These are phyloP conservation scores for Polypterus senegalus DNA, from an alignment of 2,113 vertebrate species.

Conservation along the genomic window DNA sequence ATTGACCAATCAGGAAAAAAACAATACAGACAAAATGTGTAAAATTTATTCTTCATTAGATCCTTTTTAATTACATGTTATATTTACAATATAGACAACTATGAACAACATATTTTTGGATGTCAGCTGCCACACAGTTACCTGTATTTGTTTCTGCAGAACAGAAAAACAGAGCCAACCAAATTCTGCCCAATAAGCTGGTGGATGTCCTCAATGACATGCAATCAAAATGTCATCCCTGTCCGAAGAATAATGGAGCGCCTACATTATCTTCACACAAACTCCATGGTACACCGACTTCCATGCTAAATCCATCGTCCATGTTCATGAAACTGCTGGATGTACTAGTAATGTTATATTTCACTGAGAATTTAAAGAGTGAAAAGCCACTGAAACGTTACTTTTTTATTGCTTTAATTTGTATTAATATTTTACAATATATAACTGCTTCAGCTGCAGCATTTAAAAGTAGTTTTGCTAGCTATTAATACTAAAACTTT, in stretches of 20 bases:
- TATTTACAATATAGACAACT: conserved; percentile 47
- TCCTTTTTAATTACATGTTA: conserved; percentile 39
- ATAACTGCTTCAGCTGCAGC: conserved; percentile 24
- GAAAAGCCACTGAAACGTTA: conserved; percentile 30
- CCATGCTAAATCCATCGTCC: too few relatives aligned
- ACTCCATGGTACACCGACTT: too few relatives aligned
- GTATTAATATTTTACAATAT: conserved; percentile 48
- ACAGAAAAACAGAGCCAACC: too few relatives aligned
- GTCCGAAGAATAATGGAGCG: too few relatives aligned
- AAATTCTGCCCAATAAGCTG: too few relatives aligned
- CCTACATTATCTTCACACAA: too few relatives aligned
- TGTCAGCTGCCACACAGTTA: too few relatives aligned
- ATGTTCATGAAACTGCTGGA: neutral
- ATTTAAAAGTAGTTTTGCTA: neutral
- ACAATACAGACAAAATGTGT: conserved; percentile 41
- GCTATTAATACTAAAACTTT: conserved; percentile 33
- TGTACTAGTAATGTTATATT: neutral
- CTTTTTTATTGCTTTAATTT: conserved; percentile 49
- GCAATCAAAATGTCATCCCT: too few relatives aligned
- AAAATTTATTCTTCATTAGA: conserved; percentile 48
- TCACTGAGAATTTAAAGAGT: neutral
- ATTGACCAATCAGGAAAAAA: too few relatives aligned
- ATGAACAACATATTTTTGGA: conserved; percentile 11
- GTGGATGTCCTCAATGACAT: too few relatives aligned
- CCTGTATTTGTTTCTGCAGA: too few relatives aligned